phyloP scores from a whole-genome alignment of 2,888 invertebrate genomes.

The Drosophila tripunctata region DNA sequence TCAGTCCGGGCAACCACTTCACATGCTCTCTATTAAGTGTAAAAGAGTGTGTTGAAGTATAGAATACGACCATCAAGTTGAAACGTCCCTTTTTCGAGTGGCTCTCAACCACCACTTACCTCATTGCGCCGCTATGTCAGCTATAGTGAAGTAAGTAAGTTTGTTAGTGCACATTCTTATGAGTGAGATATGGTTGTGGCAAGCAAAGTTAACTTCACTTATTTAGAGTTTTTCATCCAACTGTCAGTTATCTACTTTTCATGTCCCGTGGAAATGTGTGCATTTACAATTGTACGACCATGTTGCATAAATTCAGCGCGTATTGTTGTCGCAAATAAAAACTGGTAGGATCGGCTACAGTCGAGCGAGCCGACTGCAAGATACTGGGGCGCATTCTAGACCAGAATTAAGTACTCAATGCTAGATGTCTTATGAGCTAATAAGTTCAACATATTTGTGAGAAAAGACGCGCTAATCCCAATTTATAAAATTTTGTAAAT shows the following conservation, averaged over 20 bases:
- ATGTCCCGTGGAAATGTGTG: too few species aligned
- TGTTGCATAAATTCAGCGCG: too few species aligned
- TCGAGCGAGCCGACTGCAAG: too few species aligned
- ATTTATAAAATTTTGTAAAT: too few species aligned
- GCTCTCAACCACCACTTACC: background rate
- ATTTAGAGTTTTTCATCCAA: conserved; percentile 23
- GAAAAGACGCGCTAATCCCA: too few species aligned
- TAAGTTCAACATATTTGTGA: too few species aligned
- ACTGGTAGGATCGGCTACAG: too few species aligned
- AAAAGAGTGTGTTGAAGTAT: conserved; percentile 63
- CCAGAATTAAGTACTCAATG: too few species aligned
- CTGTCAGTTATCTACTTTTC: conserved; percentile 5
- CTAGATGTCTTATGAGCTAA: too few species aligned
- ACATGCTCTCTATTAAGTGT: conserved; percentile 60
- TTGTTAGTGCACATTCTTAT: conserved; percentile 56
- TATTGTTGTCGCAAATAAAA: too few species aligned
- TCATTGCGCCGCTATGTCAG: conserved; percentile 26
- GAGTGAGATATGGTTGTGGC: conserved; percentile 76
- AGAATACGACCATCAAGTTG: conserved; percentile 38
- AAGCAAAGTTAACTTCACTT: conserved; percentile 59
- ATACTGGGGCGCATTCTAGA: too few species aligned
- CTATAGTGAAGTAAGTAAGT: conserved; percentile 50
- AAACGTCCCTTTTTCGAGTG: conserved; percentile 52
- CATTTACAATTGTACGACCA: too few species aligned
- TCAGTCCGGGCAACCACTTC: conserved; percentile 46